phyloP scores from a whole-genome alignment of 2,113 vertebrate species.

The Saguinus imperator region DNA sequence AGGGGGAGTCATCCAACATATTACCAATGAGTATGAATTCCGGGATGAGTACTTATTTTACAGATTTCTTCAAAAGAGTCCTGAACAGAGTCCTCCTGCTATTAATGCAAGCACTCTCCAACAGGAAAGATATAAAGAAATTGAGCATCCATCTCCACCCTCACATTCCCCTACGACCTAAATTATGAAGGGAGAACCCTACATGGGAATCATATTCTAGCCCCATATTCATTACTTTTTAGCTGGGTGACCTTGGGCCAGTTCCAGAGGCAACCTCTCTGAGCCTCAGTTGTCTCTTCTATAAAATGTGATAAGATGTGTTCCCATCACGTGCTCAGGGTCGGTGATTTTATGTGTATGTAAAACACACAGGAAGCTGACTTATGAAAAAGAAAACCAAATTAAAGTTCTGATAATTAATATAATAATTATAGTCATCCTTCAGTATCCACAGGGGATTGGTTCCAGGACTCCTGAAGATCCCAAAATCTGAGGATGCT shows the following conservation, averaged over 20 bases:
- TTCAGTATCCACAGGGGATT: background rate
- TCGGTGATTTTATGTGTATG: background rate
- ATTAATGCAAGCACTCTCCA: slow-evolving; percentile 26
- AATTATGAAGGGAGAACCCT: slow-evolving; percentile 18
- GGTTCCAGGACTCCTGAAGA: background rate
- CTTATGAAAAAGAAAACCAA: slow-evolving; percentile 21
- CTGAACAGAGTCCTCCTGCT: slow-evolving; percentile 52
- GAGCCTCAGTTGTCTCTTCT: slow-evolving; percentile 35
- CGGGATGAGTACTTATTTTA: slow-evolving; percentile 91
- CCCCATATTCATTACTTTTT: background rate
- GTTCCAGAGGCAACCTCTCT: background rate
- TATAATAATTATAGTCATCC: background rate
- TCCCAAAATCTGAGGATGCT: background rate
- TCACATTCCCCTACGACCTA: slow-evolving; percentile 39
- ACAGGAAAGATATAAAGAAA: slow-evolving; percentile 48
- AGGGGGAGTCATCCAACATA: slow-evolving; percentile 92
- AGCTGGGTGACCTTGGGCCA: slow-evolving; percentile 9
- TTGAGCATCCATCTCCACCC: slow-evolving; percentile 32
- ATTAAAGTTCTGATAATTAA: slow-evolving; percentile 47
- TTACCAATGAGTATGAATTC: slow-evolving; percentile 90
- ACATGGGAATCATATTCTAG: background rate
- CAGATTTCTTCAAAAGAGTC: slow-evolving; percentile 84
- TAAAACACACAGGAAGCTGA: slow-evolving; percentile 37
- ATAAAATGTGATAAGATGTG: slow-evolving; percentile 11
- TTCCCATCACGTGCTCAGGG: background rate